phyloP scores from a whole-genome alignment of 2,797 vertebrate species.

The Lophotriccus pileatus region DNA sequence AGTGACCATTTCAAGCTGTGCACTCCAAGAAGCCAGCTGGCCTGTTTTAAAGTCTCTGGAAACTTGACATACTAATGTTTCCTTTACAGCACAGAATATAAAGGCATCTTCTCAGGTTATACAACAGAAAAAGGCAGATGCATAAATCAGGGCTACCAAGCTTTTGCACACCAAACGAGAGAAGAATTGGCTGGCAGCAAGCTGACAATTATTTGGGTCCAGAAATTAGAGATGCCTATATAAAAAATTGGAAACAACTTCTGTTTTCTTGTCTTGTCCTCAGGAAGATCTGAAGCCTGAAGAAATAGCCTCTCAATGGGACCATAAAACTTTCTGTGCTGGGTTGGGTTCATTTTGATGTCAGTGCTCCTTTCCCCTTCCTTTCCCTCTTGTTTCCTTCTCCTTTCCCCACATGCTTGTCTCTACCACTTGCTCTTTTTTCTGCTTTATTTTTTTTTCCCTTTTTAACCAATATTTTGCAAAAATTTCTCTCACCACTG shows the following conservation, averaged over 20 bases:
- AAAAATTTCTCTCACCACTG: background rate
- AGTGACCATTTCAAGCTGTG: conserved; percentile 53
- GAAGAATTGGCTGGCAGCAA: background rate
- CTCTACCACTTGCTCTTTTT: background rate
- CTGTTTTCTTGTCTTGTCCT: background rate
- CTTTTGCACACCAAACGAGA: background rate
- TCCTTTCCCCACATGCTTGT: background rate
- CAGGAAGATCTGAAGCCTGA: background rate
- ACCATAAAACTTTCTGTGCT: background rate
- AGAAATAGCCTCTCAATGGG: background rate
- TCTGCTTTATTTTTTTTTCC: background rate
- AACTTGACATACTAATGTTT: conserved; percentile 41
- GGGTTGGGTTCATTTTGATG: background rate
- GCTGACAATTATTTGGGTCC: background rate
- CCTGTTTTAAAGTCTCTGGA: conserved; percentile 39
- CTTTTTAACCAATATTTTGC: background rate
- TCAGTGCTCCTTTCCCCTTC: background rate
- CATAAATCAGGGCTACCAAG: background rate
- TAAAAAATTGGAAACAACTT: background rate
- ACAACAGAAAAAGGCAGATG: background rate
- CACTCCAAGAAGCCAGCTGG: conserved; percentile 37
- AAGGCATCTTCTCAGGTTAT: conserved; percentile 15
- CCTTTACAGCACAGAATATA: background rate
- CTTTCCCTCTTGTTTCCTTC: background rate
- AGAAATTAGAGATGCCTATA: background rate